These are phyloP conservation scores for Acrobasis suavella DNA, from an alignment of 2,888 invertebrate genomes.

Conservation along the genomic window DNA sequence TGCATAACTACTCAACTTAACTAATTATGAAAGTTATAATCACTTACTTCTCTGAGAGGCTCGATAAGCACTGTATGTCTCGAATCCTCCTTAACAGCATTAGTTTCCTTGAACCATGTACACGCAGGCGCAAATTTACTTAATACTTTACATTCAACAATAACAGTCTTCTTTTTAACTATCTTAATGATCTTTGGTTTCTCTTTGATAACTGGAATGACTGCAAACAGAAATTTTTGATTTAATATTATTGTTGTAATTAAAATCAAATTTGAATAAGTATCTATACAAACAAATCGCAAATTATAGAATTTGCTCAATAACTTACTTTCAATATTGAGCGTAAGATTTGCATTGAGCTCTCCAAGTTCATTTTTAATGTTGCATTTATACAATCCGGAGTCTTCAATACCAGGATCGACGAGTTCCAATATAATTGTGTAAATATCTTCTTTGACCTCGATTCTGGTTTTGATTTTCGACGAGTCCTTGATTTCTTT, in stretches of 20 bases:
- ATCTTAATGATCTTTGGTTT: conserved; percentile 95
- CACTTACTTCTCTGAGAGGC: conserved; percentile 87
- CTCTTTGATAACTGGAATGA: conserved; percentile 96
- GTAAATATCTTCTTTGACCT: conserved; percentile 90
- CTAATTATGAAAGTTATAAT: too few relatives aligned
- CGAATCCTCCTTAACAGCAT: conserved; percentile 88
- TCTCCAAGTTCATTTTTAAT: conserved; percentile 98
- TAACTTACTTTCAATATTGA: conserved; percentile 97
- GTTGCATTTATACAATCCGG: conserved; percentile 98
- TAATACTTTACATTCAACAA: conserved; percentile 96
- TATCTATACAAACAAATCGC: background rate
- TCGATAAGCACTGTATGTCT: conserved; percentile 90
- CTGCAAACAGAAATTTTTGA: conserved; percentile 62
- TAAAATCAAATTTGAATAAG: background rate
- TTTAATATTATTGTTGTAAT: background rate
- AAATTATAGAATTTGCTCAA: background rate
- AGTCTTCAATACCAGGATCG: conserved; percentile 97
- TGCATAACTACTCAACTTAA: too few relatives aligned
- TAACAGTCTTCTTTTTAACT: conserved; percentile 94
- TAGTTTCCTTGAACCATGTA: conserved; percentile 95
- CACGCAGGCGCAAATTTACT: conserved; percentile 96
- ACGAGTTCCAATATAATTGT: conserved; percentile 93
- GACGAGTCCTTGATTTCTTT: conserved; percentile 89
- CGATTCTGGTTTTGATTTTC: conserved; percentile 90
- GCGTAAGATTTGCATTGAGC: conserved; percentile 97